Evolutionary conservation across 2,113 vertebrate species (phyloP).

Genomic region (Vanacampus margaritifer): DNA sequence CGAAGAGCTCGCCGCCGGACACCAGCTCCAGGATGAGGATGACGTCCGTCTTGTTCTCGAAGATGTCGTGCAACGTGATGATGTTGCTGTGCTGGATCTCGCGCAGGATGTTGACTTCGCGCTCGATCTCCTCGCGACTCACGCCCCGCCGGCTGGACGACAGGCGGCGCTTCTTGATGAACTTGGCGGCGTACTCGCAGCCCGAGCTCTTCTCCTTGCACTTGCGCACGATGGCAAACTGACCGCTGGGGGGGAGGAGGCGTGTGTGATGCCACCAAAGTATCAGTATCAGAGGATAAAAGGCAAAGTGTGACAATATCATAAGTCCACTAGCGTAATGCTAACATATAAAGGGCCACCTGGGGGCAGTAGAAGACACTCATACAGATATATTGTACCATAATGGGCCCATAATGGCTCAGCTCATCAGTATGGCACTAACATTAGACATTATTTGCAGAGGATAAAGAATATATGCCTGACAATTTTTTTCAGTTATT

Average conservation of each 20-base stretch:
- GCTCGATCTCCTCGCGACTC: slow-evolving; percentile 94
- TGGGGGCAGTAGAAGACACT: too few relatives aligned
- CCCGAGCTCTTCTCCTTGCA: slow-evolving; percentile 84
- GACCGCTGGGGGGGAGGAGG: slow-evolving; percentile 70
- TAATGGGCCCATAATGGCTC: too few relatives aligned
- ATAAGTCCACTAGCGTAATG: too few relatives aligned
- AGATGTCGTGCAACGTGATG: slow-evolving; percentile 96
- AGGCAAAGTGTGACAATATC: background rate
- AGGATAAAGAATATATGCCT: too few relatives aligned
- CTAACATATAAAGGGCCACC: too few relatives aligned
- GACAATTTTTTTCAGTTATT: too few relatives aligned
- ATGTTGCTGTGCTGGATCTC: slow-evolving; percentile 98
- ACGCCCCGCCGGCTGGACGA: slow-evolving; percentile 92
- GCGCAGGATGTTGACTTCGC: slow-evolving; percentile 93
- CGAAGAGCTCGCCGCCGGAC: slow-evolving; percentile 90
- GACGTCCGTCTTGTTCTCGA: slow-evolving; percentile 96
- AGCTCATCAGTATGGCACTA: too few relatives aligned
- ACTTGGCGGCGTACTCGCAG: slow-evolving; percentile 89
- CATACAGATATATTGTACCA: too few relatives aligned
- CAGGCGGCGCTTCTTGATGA: slow-evolving; percentile 95
- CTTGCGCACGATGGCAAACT: slow-evolving; percentile 94
- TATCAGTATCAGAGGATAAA: background rate
- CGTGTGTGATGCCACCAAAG: background rate
- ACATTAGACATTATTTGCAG: too few relatives aligned
- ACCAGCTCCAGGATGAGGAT: slow-evolving; percentile 97